Conservation (phyloP, 2,797 vertebrate genomes). For the Pseudocheirus occidentalis region DNA sequence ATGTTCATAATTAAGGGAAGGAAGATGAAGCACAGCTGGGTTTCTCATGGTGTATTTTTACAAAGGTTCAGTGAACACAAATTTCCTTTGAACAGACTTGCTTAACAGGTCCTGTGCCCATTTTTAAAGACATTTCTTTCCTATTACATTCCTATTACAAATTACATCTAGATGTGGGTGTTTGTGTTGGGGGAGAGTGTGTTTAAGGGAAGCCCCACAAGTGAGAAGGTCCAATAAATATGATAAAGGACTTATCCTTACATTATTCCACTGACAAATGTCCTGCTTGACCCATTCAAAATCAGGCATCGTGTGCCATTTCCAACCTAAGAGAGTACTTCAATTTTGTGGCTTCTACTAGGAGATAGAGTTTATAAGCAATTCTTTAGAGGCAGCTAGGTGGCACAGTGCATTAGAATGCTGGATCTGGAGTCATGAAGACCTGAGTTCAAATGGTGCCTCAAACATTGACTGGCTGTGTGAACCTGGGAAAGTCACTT, state of each 20-base stretch:
- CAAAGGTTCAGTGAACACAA: background rate
- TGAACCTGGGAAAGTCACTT: background rate
- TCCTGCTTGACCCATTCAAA: background rate
- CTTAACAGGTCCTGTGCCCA: background rate
- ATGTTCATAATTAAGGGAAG: background rate
- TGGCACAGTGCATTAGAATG: background rate
- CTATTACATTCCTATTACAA: too few relatives aligned
- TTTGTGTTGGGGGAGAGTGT: background rate
- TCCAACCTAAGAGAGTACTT: background rate
- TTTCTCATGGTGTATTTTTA: background rate
- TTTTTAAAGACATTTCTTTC: background rate
- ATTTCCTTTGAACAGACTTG: background rate
- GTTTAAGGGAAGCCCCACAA: background rate
- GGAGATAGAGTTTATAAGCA: background rate
- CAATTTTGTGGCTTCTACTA: background rate
- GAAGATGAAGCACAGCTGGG: background rate
- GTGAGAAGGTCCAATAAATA: background rate
- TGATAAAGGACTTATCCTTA: background rate
- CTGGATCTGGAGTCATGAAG: background rate
- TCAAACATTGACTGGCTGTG: background rate
- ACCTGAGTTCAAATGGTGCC: background rate
- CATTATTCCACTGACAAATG: background rate
- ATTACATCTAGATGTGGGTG: background rate
- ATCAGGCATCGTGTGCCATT: background rate
- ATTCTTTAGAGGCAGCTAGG: background rate